Conservation (phyloP, 1,140 invertebrate genomes). For the Drosophila lacteicornis region DNA sequence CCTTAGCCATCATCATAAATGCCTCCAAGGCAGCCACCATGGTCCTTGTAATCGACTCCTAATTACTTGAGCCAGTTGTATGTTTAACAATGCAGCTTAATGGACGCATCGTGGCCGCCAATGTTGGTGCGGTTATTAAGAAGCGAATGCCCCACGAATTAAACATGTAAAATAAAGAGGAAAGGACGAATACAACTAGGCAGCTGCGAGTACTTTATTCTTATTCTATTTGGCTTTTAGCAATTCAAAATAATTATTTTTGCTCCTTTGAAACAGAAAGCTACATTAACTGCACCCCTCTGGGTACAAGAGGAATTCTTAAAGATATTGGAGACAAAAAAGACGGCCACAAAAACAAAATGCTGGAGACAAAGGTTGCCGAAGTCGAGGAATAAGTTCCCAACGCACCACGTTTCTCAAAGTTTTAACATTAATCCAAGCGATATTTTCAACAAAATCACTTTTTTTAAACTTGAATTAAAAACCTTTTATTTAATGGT, state of each 20-base stretch:
- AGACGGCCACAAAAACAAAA: too few species aligned
- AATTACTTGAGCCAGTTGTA: conserved; percentile 71
- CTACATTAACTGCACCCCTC: background rate
- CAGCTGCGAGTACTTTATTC: background rate
- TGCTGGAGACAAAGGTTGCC: too few species aligned
- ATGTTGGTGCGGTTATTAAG: conserved; percentile 59
- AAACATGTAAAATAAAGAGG: background rate
- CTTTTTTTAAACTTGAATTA: too few species aligned
- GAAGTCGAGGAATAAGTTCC: too few species aligned
- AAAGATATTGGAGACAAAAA: too few species aligned
- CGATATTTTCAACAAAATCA: too few species aligned
- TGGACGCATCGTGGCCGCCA: conserved; percentile 44
- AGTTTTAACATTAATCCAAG: too few species aligned
- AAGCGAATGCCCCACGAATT: conserved; percentile 19
- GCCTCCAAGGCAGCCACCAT: conserved; percentile 1
- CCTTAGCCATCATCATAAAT: conserved; percentile 30
- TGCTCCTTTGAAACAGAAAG: background rate
- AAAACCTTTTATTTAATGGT: too few species aligned
- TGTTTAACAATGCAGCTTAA: conserved; percentile 62
- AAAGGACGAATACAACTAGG: background rate
- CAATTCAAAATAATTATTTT: background rate
- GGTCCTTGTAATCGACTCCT: conserved; percentile 64
- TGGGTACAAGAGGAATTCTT: too few species aligned
- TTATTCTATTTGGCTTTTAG: background rate
- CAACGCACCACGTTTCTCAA: too few species aligned